Percentiles rank a stretch among this genome's conserved stretches.
phyloP scores from a whole-genome alignment of 2,797 vertebrate genomes.

The Vipera ursinii region DNA sequence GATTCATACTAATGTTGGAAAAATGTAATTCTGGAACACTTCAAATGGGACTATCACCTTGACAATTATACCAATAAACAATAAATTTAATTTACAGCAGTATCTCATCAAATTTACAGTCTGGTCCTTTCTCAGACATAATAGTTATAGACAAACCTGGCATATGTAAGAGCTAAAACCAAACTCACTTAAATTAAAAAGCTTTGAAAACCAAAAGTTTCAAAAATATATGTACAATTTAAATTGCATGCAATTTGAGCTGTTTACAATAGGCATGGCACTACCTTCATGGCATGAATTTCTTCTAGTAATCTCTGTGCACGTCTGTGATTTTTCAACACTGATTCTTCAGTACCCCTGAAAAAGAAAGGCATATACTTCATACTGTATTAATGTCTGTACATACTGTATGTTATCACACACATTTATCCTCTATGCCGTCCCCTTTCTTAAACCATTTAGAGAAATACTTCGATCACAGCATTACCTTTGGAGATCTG shows the following conservation, averaged over 20 bases:
- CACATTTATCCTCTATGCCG: neutral
- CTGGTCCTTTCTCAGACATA: constrained; percentile 32
- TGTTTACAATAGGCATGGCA: neutral
- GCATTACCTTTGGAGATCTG: neutral
- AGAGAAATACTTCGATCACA: neutral
- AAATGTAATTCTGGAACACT: constrained; percentile 55
- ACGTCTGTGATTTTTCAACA: constrained; percentile 85
- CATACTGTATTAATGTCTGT: neutral
- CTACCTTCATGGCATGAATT: constrained; percentile 86
- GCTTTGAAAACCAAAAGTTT: neutral
- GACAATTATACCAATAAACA: constrained; percentile 47
- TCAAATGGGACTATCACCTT: constrained; percentile 49
- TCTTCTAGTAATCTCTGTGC: constrained; percentile 86
- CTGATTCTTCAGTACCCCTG: constrained; percentile 79
- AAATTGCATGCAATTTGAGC: constrained; percentile 12
- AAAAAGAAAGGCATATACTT: constrained; percentile 31
- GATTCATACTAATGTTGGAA: constrained; percentile 25
- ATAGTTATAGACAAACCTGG: constrained; percentile 33
- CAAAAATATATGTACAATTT: neutral
- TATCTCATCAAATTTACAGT: neutral
- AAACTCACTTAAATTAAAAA: neutral
- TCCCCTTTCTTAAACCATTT: neutral
- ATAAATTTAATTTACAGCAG: constrained; percentile 38
- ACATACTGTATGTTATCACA: neutral
- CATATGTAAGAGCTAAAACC: constrained; percentile 18